These are phyloP conservation scores for Rhinichthys klamathensis DNA, from an alignment of 2,113 vertebrate species.

Conservation along the genomic window DNA sequence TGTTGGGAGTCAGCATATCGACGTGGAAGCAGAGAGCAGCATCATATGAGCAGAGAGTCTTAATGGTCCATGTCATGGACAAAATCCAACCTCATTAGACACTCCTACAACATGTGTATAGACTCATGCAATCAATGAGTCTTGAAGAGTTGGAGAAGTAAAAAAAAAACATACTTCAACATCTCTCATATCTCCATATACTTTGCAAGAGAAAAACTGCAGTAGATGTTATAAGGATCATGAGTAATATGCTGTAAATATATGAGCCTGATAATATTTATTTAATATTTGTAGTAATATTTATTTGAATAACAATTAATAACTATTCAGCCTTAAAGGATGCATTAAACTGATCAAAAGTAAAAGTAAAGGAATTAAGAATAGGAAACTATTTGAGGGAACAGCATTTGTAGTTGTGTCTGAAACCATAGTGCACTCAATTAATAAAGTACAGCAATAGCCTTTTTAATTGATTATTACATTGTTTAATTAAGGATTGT, in stretches of 20 bases:
- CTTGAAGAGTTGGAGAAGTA: not conserved
- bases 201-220: not conserved
- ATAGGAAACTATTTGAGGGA: too few species aligned
- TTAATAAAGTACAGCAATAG: too few species aligned
- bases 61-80: slow-evolving; percentile 18
- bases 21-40: slow-evolving; percentile 27
- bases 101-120: slow-evolving; percentile 30
- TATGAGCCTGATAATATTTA: not conserved
- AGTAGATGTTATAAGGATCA: not conserved
- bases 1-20: slow-evolving; percentile 40
- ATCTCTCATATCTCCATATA: not conserved
- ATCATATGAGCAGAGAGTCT: slow-evolving; percentile 20
- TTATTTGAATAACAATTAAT: not conserved
- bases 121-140: slow-evolving; percentile 20
- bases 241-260: not conserved
- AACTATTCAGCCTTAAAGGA: not conserved
- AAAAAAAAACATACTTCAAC: not conserved
- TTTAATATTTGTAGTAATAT: too few species aligned
- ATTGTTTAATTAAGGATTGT: too few species aligned
- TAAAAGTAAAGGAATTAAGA: not conserved
- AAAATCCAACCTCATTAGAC: slow-evolving; percentile 20
- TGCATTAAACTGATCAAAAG: not conserved
- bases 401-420: too few species aligned
- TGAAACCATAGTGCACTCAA: too few species aligned
- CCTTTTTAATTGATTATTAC: too few species aligned